A percentile compares a stretch with the other conserved stretches of the same genome.
phyloP scores from a whole-genome alignment of 2,888 invertebrate species.

The Troilus luridus region DNA sequence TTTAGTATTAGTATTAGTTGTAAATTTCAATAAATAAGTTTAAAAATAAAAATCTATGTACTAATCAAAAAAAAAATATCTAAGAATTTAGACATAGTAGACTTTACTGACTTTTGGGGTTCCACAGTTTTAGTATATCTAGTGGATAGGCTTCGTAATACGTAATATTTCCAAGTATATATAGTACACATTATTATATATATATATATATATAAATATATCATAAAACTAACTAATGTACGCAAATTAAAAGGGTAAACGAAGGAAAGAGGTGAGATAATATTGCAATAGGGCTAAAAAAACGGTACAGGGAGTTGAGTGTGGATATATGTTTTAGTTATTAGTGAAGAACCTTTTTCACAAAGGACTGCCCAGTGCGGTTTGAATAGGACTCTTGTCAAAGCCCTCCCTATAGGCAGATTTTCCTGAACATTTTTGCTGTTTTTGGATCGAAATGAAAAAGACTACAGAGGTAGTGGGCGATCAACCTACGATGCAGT shows the following conservation, averaged over 20 bases:
- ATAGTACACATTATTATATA: no score
- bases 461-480: not conserved
- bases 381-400: not conserved
- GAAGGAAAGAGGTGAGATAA: not conserved
- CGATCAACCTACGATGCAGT: not conserved
- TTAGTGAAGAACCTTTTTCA: not conserved
- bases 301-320: not conserved
- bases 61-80: no score
- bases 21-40: no score
- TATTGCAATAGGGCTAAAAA: not conserved
- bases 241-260: not conserved
- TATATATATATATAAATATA: no score
- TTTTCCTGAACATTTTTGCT: not conserved
- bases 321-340: not conserved
- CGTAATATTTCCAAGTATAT: no score
- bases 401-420: conserved; percentile 8
- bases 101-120: no score
- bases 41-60: no score
- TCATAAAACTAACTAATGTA: no score
- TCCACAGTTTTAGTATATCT: no score
- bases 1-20: no score
- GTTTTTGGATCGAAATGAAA: not conserved
- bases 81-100: no score
- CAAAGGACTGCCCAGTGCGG: conserved; percentile 13
- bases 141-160: no score